Percentiles rank a stretch among this genome's conserved stretches.
These are phyloP conservation scores for Oscheius sp. DNA, from an alignment of 1,140 invertebrate species.

Conservation along the genomic window DNA sequence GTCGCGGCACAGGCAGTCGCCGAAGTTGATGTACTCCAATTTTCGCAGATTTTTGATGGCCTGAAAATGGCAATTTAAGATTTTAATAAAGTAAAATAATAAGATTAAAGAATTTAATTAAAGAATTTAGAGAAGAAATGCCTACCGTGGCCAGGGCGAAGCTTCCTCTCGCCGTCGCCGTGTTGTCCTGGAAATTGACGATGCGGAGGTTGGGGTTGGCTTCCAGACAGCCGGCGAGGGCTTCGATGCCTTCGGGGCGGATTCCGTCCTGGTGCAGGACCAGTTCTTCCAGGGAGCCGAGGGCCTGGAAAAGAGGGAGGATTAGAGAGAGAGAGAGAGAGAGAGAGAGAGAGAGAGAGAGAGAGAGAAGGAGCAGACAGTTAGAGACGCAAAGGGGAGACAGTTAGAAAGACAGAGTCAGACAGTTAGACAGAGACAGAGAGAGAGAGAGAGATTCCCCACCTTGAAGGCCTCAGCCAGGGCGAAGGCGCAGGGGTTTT, in stretches of 20 bases:
- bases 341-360: too few relatives aligned
- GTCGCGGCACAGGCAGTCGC: constrained; percentile 28
- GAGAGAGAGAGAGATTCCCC: constrained; percentile 34
- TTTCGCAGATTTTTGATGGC: constrained; percentile 7
- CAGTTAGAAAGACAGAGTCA: too few relatives aligned
- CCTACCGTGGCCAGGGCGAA: constrained; percentile 68
- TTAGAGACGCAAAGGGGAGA: too few relatives aligned
- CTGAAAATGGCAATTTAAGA: constrained; percentile 15
- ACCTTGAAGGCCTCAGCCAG: constrained; percentile 74
- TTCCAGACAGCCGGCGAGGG: constrained; percentile 75
- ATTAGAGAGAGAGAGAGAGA: too few relatives aligned
- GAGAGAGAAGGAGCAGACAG: too few relatives aligned
- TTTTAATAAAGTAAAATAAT: not conserved
- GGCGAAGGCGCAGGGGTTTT: constrained; percentile 83
- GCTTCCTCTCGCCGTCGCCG: constrained; percentile 74
- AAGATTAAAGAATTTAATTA: not conserved
- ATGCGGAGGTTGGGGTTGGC: constrained; percentile 72
- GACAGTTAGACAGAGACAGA: too few relatives aligned
- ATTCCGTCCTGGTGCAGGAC: constrained; percentile 97
- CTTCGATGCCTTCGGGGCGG: constrained; percentile 77
- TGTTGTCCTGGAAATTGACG: constrained; percentile 92
- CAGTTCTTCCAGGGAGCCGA: constrained; percentile 80
- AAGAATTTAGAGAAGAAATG: not conserved
- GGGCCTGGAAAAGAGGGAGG: too few relatives aligned
- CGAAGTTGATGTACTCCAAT: constrained; percentile 29